Base-by-base conservation (phyloP, 1,140 invertebrate genomes). In the Drosophila nasuta region DNA sequence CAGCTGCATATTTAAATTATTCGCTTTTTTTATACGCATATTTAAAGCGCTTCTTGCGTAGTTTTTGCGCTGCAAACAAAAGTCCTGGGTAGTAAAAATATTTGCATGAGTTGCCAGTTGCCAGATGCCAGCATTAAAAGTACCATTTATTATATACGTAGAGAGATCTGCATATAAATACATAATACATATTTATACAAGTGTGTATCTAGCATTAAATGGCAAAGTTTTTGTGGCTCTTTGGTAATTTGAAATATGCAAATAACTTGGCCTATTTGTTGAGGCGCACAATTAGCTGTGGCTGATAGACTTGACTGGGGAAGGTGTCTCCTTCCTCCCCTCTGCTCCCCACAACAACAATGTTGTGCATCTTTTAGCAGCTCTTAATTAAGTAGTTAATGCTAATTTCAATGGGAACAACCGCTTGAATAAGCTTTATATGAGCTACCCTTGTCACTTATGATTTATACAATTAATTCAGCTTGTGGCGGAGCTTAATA, bases 161-260 rank as follows among this genome's bases (percentile, higher is more conserved):
- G 28, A 11, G 25, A 54, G 15, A 35, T 62, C 46, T 48, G 45
- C 46, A n/a, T 60, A 11, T 33, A 46, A 7, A 35, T 51, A 51
- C 7, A 38, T 38, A 7, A 33, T 49, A 51, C 7, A 38, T 38
- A 30, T 43, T 38, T 33, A 63, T 45, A 69, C 33, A 58, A 38
- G 33, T 60, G 17, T 33, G 30, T 20, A n/a, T 13, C 11, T 43
- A 30, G 11, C 54, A 28, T 67, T 54, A 52, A 67, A 54, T 73
- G 65, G 15, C 41, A 57, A 70, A 70, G 43, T 62, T 69, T 59
- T 52, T 70, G 66, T 35, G 73, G 35, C 35, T 46, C 48, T 30
- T 73, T 68, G 33, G 38, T 59, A 56, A 68, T 68, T 54, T 46
- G 25, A 71, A 71, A 58, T 71, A 71, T 70, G 73, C 57, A 75